Evolutionary conservation across 2,797 vertebrate genomes (phyloP), one percentile per base, ranked within the genome.

Genomic region (Danio tinwini): DNA sequence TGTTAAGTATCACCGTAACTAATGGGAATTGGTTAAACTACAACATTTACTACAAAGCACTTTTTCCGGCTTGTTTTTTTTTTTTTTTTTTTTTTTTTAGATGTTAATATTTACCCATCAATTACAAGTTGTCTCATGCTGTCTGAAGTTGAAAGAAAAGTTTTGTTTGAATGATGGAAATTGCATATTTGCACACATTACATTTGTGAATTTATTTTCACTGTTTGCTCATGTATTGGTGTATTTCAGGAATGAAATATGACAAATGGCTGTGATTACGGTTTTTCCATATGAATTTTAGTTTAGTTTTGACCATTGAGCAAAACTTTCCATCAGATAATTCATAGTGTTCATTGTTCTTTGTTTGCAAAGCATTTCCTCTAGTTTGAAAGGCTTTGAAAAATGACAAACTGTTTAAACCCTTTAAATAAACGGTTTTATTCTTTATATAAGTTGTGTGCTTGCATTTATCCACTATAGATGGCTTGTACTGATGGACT

Each of bases 101-200:
- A 52, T 52, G 14, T 19, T 52, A 58, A 39, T 29, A 1, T 45
- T 72, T 17, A 73, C 7, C 52, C 69, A 56, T 56, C 52, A 56
- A 16, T 55, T 14, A 7, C 5, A 56, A 44, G 52, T 17, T 63
- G 58, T 53, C 40, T 53, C 11, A 53, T 17, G 10, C 37, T 53
- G 16, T 40, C 17, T 16, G 39, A n/a, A 21, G 39, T n/a, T 71
- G 50, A 56, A 71, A 21, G 12, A 39, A 56, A 21, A 6, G 8
- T 21, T 47, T 5, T 0, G 37, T 73, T 73, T 49, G 19, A 61
- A 37, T 74, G 9, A 72, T 29, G 8, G 6, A 29, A 39, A 70
- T 44, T 37, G 71, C 14, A n/a, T 29, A 73, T 47, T 73, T 73
- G 70, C 55, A 61, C 70, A 45, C 10, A 39, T 37, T 68, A 68